Percentiles rank a stretch among this genome's conserved stretches.
Evolutionary conservation across 1,140 invertebrate genomes (phyloP).

Genomic region (Phocides pigmalion): DNA sequence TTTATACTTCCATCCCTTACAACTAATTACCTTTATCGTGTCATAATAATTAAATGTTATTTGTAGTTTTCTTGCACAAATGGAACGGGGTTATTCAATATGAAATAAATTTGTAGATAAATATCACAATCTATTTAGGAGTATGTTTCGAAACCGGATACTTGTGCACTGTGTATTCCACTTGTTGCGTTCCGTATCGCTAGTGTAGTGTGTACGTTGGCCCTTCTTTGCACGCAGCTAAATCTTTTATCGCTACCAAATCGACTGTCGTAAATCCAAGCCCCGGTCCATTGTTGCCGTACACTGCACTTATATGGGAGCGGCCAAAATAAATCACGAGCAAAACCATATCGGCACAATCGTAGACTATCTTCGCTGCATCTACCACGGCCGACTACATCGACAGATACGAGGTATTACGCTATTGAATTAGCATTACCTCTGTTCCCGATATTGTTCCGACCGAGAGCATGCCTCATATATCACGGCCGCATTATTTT

Average conservation of each 20-base stretch:
- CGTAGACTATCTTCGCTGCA: slow-evolving; percentile 68
- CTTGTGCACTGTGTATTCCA: neutral
- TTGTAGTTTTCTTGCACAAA: too few species aligned
- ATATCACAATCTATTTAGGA: neutral
- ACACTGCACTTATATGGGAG: slow-evolving; percentile 76
- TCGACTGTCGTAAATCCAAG: slow-evolving; percentile 76
- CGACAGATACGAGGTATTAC: slow-evolving; percentile 72
- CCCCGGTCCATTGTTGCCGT: slow-evolving; percentile 71
- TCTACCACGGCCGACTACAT: slow-evolving; percentile 62
- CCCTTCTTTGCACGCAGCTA: slow-evolving; percentile 44
- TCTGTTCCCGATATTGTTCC: slow-evolving; percentile 66
- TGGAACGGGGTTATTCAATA: too few species aligned
- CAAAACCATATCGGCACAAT: slow-evolving; percentile 76
- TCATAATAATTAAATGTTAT: too few species aligned
- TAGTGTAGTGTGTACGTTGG: slow-evolving; percentile 17
- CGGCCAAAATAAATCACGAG: slow-evolving; percentile 81
- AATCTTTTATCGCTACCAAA: slow-evolving; percentile 79
- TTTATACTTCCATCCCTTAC: too few species aligned
- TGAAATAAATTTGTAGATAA: neutral
- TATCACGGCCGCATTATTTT: slow-evolving; percentile 66
- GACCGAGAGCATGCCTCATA: slow-evolving; percentile 52
- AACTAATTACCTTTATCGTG: too few species aligned
- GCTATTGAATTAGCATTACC: slow-evolving; percentile 79
- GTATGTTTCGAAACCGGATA: neutral
- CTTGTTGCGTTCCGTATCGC: slow-evolving; percentile 19